These are phyloP conservation scores for Phymorhynchus buccinoides DNA, from an alignment of 1,140 invertebrate genomes.

Conservation along the genomic window DNA sequence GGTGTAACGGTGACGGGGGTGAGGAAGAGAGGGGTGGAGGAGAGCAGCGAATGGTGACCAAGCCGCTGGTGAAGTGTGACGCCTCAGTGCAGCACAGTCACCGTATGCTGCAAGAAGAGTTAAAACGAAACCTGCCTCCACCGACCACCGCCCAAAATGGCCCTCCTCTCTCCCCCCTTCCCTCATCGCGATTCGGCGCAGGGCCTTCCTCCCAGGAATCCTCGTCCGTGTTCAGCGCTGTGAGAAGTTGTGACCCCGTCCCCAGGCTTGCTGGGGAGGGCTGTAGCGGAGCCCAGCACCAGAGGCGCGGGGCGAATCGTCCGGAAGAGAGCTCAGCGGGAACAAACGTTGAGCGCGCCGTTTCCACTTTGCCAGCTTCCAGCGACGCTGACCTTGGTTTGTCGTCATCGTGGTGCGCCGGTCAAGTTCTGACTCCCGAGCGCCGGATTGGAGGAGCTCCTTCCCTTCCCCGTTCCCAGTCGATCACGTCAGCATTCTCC, in stretches of 20 bases:
- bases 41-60: constrained; percentile 21
- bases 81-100: constrained; percentile 31
- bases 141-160: background rate
- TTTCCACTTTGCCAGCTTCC: too few species aligned
- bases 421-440: too few species aligned
- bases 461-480: constrained; percentile 48
- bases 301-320: background rate
- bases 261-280: too few species aligned
- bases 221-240: background rate
- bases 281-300: too few species aligned
- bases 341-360: too few species aligned
- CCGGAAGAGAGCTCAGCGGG: too few species aligned
- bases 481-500: constrained; percentile 54
- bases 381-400: too few species aligned
- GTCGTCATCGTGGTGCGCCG: too few species aligned
- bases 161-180: background rate
- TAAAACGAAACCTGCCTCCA: constrained; percentile 9
- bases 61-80: constrained; percentile 6
- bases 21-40: background rate
- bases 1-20: background rate
- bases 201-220: background rate
- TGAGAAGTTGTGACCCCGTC: background rate
- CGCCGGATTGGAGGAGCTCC: too few species aligned
- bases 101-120: constrained; percentile 25
- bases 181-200: background rate